Conservation (phyloP, 2,113 vertebrate species). For the Cinclus mexicanus region DNA sequence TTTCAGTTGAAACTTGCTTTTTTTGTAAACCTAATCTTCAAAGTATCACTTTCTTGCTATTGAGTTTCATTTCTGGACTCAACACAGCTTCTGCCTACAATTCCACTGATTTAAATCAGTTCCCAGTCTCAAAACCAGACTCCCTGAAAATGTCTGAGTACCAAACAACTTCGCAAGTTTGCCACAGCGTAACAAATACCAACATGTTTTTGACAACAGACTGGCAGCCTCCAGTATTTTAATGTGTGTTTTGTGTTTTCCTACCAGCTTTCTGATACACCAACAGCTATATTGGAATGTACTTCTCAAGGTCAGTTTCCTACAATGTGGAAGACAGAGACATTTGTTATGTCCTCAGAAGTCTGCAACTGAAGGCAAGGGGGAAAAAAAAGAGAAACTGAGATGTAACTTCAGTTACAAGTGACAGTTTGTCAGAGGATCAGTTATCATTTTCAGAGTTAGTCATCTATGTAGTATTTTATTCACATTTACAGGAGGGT, state of each 20-base stretch:
- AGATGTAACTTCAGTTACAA: background rate
- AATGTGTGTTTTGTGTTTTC: background rate
- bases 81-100: background rate
- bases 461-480: background rate
- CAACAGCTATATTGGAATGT: background rate
- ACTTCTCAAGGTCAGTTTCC: background rate
- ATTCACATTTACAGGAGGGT: background rate
- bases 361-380: background rate
- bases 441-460: background rate
- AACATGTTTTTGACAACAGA: background rate
- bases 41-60: background rate
- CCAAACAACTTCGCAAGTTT: background rate
- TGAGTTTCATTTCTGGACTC: background rate
- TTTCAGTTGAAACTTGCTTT: background rate
- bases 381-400: background rate
- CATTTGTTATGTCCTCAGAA: background rate
- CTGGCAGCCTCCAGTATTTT: background rate
- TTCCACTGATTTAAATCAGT: background rate
- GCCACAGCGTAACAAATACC: background rate
- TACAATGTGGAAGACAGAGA: background rate
- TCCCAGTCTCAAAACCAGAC: background rate
- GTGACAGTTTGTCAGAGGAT: background rate
- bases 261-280: background rate
- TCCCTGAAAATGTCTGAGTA: background rate
- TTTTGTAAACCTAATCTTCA: background rate